Conservation (phyloP, 2,113 vertebrate genomes). For the Rhinichthys klamathensis region DNA sequence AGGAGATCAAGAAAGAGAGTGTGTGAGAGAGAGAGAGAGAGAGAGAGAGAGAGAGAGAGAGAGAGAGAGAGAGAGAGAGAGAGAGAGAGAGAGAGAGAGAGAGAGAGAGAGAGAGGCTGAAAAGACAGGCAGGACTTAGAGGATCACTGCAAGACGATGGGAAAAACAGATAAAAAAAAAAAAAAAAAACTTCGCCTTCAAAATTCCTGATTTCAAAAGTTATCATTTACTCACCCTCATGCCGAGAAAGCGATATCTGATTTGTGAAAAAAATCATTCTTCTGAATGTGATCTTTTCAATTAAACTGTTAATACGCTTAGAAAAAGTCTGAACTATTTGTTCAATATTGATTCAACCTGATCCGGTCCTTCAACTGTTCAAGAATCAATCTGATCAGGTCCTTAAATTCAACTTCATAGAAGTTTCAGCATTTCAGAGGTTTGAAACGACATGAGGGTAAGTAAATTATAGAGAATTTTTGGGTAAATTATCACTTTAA, state of each 20-base stretch:
- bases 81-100: background rate
- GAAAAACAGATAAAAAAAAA: too few relatives aligned
- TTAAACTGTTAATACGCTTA: background rate
- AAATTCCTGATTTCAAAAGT: too few relatives aligned
- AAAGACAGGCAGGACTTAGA: background rate
- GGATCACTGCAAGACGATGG: background rate
- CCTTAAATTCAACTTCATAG: background rate
- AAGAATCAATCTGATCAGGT: background rate
- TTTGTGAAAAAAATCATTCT: background rate
- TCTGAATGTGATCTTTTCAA: background rate
- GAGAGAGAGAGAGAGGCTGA: background rate
- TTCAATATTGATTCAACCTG: too few relatives aligned
- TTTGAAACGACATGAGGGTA: background rate
- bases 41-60: background rate
- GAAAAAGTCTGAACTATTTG: too few relatives aligned
- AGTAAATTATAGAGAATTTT: background rate
- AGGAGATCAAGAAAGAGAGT: constrained; percentile 43
- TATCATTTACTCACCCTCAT: background rate
- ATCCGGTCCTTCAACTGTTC: background rate
- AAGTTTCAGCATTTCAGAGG: background rate
- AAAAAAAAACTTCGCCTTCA: too few relatives aligned
- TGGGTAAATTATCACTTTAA: background rate
- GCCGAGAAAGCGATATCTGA: background rate
- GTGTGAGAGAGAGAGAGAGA: background rate
- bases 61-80: background rate